phyloP scores from a whole-genome alignment of 2,113 vertebrate species.

The Pygoscelis antarcticus region DNA sequence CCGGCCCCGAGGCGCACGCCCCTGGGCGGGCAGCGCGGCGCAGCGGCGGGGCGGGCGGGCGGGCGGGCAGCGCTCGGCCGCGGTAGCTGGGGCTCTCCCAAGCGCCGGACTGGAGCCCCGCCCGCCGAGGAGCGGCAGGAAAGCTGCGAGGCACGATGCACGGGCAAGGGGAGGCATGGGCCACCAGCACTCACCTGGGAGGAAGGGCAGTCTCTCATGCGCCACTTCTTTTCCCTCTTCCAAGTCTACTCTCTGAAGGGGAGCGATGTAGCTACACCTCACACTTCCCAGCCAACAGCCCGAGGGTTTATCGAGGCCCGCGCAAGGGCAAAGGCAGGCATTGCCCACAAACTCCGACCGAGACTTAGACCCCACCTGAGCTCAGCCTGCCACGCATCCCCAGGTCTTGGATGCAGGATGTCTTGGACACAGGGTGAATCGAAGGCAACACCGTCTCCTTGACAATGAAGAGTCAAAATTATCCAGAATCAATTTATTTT shows the following conservation, averaged over 20 bases:
- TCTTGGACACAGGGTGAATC: accelerated
- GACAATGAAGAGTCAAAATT: accelerated
- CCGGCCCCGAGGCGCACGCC: neutral
- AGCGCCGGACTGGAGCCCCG: conserved; percentile 44
- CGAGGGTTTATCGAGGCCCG: neutral
- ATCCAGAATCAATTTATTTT: accelerated
- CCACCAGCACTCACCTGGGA: accelerated
- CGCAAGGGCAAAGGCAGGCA: accelerated
- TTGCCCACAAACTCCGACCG: accelerated
- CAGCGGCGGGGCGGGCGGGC: neutral
- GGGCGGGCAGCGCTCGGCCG: neutral
- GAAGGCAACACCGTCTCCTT: neutral
- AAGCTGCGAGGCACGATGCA: neutral
- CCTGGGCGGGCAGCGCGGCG: neutral
- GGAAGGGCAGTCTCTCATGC: neutral
- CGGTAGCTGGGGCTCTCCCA: neutral
- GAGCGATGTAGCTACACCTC: too few species aligned
- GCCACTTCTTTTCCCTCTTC: neutral
- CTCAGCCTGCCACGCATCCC: accelerated
- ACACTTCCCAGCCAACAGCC: accelerated
- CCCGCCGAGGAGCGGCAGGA: conserved; percentile 17
- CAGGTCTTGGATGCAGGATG: too few species aligned
- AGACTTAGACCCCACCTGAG: too few species aligned
- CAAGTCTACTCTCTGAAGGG: accelerated
- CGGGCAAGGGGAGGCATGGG: neutral